Percentiles rank a stretch among this genome's conserved stretches.
Conservation (phyloP, 1,140 invertebrate species). For the Drosophila albomicans region DNA sequence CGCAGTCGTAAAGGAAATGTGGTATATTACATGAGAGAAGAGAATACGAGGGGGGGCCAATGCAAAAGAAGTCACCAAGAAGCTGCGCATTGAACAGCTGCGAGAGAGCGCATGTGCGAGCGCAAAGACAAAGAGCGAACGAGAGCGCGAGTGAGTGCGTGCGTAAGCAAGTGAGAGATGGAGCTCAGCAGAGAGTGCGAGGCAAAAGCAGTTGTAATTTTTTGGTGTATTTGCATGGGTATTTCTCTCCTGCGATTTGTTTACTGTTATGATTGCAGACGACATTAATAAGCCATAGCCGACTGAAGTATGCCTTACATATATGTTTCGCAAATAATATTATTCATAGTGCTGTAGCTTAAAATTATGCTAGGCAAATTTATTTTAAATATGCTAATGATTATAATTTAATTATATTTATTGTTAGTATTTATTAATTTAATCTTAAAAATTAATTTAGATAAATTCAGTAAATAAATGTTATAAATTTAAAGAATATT, state of each 20-base stretch:
- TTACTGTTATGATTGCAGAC: constrained; percentile 62
- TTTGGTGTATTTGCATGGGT: constrained; percentile 52
- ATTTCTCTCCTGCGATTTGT: constrained; percentile 66
- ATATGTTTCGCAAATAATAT: too few species aligned
- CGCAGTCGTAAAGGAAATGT: background rate
- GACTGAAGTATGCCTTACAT: background rate
- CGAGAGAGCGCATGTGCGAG: constrained; percentile 43
- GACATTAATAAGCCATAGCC: background rate
- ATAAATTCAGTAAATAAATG: too few species aligned
- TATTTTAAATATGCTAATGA: too few species aligned
- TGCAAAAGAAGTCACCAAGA: constrained; percentile 29
- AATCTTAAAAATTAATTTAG: too few species aligned
- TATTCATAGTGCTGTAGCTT: too few species aligned
- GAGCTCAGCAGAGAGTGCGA: background rate
- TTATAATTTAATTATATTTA: too few species aligned
- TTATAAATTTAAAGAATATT: too few species aligned
- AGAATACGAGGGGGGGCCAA: background rate
- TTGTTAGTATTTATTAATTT: too few species aligned
- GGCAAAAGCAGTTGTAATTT: constrained; percentile 10
- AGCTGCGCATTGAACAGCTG: constrained; percentile 46
- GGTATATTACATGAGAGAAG: background rate
- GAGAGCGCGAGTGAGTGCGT: background rate
- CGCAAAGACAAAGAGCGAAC: constrained; percentile 37
- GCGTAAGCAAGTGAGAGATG: background rate
- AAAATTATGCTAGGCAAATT: too few species aligned